Percentiles rank a stretch among this genome's conserved stretches.
Conservation (phyloP, 1,140 invertebrate species). For the Drosophila pectinifera region DNA sequence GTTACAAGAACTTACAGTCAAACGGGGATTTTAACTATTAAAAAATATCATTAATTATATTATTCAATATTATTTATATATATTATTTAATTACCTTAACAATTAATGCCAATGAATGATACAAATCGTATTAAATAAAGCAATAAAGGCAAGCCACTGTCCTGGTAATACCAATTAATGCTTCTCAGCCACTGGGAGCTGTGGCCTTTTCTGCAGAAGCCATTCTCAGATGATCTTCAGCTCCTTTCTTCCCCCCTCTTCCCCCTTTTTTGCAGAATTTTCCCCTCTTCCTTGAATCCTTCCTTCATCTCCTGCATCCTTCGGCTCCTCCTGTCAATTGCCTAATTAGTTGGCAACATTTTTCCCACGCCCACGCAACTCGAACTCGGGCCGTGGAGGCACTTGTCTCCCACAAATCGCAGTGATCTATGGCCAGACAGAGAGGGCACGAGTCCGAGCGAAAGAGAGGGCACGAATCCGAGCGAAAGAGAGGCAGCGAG, state of each 20-base stretch:
- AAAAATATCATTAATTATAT: too few species aligned
- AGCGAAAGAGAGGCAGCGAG: neutral
- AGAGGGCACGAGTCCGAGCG: constrained; percentile 13
- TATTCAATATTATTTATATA: too few species aligned
- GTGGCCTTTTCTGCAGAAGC: neutral
- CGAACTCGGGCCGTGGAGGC: constrained; percentile 1
- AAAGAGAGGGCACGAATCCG: neutral
- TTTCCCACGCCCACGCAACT: constrained; percentile 75
- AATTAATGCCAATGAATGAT: neutral
- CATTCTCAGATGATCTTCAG: constrained; percentile 4
- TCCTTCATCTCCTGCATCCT: neutral
- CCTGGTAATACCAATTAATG: neutral
- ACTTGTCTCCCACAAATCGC: constrained; percentile 65
- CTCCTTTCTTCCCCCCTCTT: neutral
- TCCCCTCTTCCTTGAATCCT: neutral
- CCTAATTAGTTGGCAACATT: constrained; percentile 67
- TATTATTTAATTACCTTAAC: neutral
- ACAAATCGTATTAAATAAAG: too few species aligned
- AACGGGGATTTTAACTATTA: too few species aligned
- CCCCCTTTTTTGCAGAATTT: neutral
- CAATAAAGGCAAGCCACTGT: neutral
- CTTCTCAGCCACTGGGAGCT: neutral
- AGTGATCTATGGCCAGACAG: constrained; percentile 62
- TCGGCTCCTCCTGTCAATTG: constrained; percentile 30
- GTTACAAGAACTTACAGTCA: too few species aligned